Evolutionary conservation across 2,888 invertebrate species (phyloP), one percentile per base, ranked within the genome.

Genomic region (Noctua comes): DNA sequence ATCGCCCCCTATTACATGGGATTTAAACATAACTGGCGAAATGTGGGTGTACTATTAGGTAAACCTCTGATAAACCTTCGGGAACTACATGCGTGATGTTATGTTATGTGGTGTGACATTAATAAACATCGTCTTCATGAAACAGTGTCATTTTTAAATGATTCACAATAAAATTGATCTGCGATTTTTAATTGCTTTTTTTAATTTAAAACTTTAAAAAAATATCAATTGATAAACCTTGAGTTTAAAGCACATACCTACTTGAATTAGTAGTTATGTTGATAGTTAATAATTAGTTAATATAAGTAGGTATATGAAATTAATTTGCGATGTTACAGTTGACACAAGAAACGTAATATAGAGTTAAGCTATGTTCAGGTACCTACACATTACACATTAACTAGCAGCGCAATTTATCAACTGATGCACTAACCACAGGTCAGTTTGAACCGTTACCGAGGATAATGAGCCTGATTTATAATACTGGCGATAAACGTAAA

Each of bases 401-500:
- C 59, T 31, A 24, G 40, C 77, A 24, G 16, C 16, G 24, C 46
- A 83, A 80, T 80, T 83, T 46, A 78, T 83, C 83, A 79, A 59
- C 79, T 77, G 78, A 11, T 43, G 21, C 51, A 24, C 18, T 24
- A 77, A 68, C 78, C 13, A 59, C 16, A 40, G 40, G 48, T 83
- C 21, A 51, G 48, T 79, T 59, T 40, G 8, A 59, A 3, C 59
- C 64, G 27, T 76, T 68, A 54, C 27, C 5, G 68, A 18, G 48
- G 8, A 78, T 68, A 83, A 80, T 80, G 51, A 80, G 27, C 3
- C 8, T 54, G 78, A 68, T 79, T 79, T 83, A 79, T 79, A 68
- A 48, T 54, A 36, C 68, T 46, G 27, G 43, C 1, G 43, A 62
- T 24, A 21, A 36, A 51, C 51, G 16, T 77, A 62, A 68, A 62